Base-by-base conservation (phyloP, 2,888 invertebrate genomes). In the Herminia tarsipennalis region DNA sequence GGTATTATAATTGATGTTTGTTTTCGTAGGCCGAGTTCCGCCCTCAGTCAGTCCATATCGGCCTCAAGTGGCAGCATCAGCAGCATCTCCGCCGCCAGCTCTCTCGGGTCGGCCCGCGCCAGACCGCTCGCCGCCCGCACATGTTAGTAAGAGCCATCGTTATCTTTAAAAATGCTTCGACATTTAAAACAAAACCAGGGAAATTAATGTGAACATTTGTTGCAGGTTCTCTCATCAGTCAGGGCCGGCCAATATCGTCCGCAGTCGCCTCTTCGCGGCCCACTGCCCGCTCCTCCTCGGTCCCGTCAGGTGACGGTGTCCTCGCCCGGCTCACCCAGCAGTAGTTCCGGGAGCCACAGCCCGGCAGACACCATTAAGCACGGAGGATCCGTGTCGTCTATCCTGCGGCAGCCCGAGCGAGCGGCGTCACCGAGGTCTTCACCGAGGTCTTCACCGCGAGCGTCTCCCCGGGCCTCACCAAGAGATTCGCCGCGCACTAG, bases 291-390 rank as follows among this genome's bases (percentile, higher is more conserved):
- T 73, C 86, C 88, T 54, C 84, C 88, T 78, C 88, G 88, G 80
- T 81, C 89, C 81, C 87, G 86, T 63, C 88, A 85, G 78, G 90
- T 82, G 86, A 86, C 86, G 63, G 83, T 86, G 28, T 86, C 94
- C 78, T 95, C 96, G 77, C 96, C 96, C 93, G 96, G 95, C 93
- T 96, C 96, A 82, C 95, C 96, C 94, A 96, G 95, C 94, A 96
- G 94, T 93, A 95, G 96, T 92, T 95, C 96, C 76, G 96, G 95
- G 79, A 95, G 95, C 68, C 95, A 95, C 80, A 95, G 95, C 74
- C 96, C 96, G 68, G 95, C 95, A 68, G 96, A 95, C 74, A 94
- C 94, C 57, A 94, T 94, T 81, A 95, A 94, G 79, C 94, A 94
- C 83, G 89, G 87, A 55, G 88, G 91, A 60, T 92, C 92, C 40